phyloP scores from a whole-genome alignment of 2,113 vertebrate genomes.

The Theristicus caerulescens region DNA sequence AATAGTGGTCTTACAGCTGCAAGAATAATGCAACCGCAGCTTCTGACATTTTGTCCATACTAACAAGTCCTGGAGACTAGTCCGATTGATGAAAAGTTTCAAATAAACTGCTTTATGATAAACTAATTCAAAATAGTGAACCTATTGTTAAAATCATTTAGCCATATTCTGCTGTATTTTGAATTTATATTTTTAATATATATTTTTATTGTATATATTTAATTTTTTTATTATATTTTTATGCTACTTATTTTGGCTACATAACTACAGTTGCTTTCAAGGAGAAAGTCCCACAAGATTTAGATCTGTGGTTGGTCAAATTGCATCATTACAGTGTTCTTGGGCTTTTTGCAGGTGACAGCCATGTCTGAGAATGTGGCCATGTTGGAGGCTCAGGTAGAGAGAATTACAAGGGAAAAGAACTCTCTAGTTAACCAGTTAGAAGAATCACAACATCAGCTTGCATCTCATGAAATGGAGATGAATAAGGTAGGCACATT shows the following conservation, averaged over 20 bases:
- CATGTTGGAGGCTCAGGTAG: conserved; percentile 78
- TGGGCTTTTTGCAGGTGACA: conserved; percentile 76
- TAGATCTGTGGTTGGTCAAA: background rate
- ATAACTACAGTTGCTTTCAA: background rate
- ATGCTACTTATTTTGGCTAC: background rate
- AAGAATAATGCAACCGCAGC: background rate
- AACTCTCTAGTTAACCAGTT: conserved; percentile 79
- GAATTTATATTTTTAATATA: background rate
- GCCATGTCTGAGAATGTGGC: conserved; percentile 81
- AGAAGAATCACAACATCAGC: conserved; percentile 79
- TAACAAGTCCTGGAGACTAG: background rate
- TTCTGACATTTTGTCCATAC: background rate
- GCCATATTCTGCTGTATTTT: background rate
- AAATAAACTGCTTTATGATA: background rate
- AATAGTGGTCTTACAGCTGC: background rate
- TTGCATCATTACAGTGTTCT: background rate
- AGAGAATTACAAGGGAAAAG: conserved; percentile 81
- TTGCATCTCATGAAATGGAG: conserved; percentile 79
- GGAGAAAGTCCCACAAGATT: background rate
- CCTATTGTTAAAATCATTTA: background rate
- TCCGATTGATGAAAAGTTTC: background rate
- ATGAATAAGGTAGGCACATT: conserved; percentile 77
- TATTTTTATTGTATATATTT: background rate
- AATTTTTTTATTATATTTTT: background rate
- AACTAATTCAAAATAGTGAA: background rate